A percentile compares a stretch with the other conserved stretches of the same genome.
phyloP scores from a whole-genome alignment of 2,113 vertebrate genomes.

The Myiopsitta monachus region DNA sequence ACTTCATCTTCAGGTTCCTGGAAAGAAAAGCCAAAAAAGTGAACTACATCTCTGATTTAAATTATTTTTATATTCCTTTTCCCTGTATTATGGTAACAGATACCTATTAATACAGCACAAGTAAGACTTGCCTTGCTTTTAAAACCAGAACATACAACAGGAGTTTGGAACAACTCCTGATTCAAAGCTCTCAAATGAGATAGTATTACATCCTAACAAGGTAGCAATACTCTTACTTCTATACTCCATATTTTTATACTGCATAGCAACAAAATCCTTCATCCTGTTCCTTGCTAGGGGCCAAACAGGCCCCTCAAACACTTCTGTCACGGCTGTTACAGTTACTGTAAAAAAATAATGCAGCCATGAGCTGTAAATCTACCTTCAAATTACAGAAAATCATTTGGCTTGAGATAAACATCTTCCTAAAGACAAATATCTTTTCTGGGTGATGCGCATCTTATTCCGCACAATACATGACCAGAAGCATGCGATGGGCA shows the following conservation, averaged over 20 bases:
- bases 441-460: background rate
- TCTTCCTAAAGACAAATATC: background rate
- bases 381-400: background rate
- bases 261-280: background rate
- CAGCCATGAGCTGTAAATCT: background rate
- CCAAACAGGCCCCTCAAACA: background rate
- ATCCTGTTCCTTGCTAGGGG: background rate
- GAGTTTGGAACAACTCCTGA: background rate
- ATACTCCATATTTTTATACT: background rate
- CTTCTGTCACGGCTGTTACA: background rate
- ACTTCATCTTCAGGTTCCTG: constrained; percentile 88
- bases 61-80: background rate
- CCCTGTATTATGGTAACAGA: background rate
- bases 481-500: background rate
- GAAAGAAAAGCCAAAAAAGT: background rate
- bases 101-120: background rate
- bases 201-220: background rate
- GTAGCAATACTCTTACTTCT: background rate
- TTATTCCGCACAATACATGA: background rate
- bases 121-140: background rate
- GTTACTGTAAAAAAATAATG: background rate
- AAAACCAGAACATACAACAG: background rate
- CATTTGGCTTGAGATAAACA: background rate
- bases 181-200: background rate
- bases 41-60: background rate